Base-by-base conservation (phyloP, 2,113 vertebrate species). In the Anseranas semipalmata region DNA sequence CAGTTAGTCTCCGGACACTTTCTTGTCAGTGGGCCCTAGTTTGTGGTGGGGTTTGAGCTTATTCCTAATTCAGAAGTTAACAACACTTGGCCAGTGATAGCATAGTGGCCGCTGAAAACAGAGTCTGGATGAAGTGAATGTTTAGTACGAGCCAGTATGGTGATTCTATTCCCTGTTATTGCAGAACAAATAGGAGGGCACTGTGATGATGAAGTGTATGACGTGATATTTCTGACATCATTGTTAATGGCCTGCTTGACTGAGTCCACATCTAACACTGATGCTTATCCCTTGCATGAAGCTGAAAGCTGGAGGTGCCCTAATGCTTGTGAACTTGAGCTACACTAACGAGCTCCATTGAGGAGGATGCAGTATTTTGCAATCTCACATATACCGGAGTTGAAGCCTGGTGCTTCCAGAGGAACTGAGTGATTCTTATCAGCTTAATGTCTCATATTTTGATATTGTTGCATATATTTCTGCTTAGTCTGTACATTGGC, bases 321-420 rank as follows among this genome's bases (percentile, higher is more conserved):
- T 14, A 50, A 43, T 1, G 2, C n/a, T 60, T 39, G 32, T 59
- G 72, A 89, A 41, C 35, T 65, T n/a, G 28, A 87, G 28, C 63
- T n/a, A n/a, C n/a, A n/a, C n/a, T 86, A 65, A 80, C 0, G 10
- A 73, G 58, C 24, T 79, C 12, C 3, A 5, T 17, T 5, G 33
- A 84, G 19, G 11, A 45, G 11, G 30, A 70, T 21, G 15, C 18
- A n/a, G 7, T 22, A 25, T 77, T 78, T 43, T 58, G 30, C 2
- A 12, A 24, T 39, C 48, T 60, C 39, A 52, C 9, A 16, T 2
- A 1, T 25, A 41, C 2, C 28, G 11, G 52, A 32, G 7, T 43
- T 60, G 60, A 96, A 90, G 28, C 32, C n/a, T 81, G 37, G 8
- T 67, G 30, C 32, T 91, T 46, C 74, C 56, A 78, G 71, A 87